phyloP scores from a whole-genome alignment of 1,140 invertebrate genomes.

The Dendroctonus ponderosae region DNA sequence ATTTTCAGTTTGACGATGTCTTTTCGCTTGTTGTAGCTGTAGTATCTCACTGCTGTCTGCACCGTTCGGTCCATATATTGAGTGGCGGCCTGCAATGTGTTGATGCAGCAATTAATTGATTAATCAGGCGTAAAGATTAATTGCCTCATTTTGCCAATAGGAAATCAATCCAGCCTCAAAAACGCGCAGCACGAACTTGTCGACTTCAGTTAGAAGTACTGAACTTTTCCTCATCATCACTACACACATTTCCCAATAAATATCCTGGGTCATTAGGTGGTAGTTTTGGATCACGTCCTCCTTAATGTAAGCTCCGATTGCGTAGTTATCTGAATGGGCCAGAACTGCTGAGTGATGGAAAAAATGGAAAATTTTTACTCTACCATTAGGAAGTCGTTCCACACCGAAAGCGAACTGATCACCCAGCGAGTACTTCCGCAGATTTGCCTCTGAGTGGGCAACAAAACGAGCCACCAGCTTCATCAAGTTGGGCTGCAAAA shows the following conservation, averaged over 20 bases:
- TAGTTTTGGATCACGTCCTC: conserved; percentile 53
- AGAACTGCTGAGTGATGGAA: neutral
- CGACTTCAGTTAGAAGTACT: conserved; percentile 44
- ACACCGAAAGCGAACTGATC: neutral
- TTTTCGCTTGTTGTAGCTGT: conserved; percentile 13
- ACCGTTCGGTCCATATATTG: conserved; percentile 36
- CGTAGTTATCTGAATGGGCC: conserved; percentile 48
- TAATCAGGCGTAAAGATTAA: neutral
- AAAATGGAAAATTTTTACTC: neutral
- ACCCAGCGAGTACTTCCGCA: conserved; percentile 10
- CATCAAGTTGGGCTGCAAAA: conserved; percentile 13
- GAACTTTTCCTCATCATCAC: conserved; percentile 59
- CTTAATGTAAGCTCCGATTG: conserved; percentile 58
- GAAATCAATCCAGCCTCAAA: conserved; percentile 45
- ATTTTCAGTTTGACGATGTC: conserved; percentile 36
- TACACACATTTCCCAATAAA: conserved; percentile 59
- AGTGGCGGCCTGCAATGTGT: conserved; percentile 28
- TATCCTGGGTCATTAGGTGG: conserved; percentile 57
- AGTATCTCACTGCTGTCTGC: conserved; percentile 38
- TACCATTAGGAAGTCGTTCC: conserved; percentile 9
- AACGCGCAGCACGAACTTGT: conserved; percentile 41
- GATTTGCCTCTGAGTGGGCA: conserved; percentile 25
- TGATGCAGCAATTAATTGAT: neutral
- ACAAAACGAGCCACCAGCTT: conserved; percentile 27
- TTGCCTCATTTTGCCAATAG: conserved; percentile 45